A percentile compares a stretch with the other conserved stretches of the same genome.
Conservation (phyloP, 2,113 vertebrate species). For the Pogona vitticeps region DNA sequence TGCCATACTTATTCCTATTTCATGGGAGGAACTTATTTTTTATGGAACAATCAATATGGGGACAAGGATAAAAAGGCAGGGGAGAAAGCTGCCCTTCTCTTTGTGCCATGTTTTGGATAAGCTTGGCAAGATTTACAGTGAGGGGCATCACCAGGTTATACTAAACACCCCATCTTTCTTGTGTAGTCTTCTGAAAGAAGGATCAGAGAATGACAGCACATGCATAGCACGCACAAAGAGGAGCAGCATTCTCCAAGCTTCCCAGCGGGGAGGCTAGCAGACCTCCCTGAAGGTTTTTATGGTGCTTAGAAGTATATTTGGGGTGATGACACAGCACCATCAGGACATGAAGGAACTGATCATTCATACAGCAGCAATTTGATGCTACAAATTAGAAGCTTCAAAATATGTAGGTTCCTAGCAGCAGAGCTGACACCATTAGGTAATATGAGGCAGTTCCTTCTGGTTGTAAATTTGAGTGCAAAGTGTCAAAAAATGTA, state of each 20-base stretch:
- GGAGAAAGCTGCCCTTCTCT: too few species aligned
- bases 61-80: too few species aligned
- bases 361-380: not conserved
- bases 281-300: not conserved
- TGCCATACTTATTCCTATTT: too few species aligned
- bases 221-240: not conserved
- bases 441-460: not conserved
- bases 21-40: too few species aligned
- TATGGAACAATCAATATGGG: too few species aligned
- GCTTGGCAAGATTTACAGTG: too few species aligned
- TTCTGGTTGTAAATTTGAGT: not conserved
- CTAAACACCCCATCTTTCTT: not conserved
- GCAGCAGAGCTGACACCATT: not conserved
- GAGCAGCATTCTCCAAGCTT: not conserved
- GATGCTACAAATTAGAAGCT: not conserved
- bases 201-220: not conserved
- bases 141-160: too few species aligned
- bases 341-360: not conserved
- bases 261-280: not conserved
- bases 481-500: not conserved
- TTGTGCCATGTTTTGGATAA: too few species aligned
- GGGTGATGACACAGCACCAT: too few species aligned
- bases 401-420: not conserved
- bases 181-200: not conserved
- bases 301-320: too few species aligned